Evolutionary conservation across 1,140 invertebrate genomes (phyloP), one percentile per base, ranked within the genome.

Genomic region (Conopomorpha cramerella): DNA sequence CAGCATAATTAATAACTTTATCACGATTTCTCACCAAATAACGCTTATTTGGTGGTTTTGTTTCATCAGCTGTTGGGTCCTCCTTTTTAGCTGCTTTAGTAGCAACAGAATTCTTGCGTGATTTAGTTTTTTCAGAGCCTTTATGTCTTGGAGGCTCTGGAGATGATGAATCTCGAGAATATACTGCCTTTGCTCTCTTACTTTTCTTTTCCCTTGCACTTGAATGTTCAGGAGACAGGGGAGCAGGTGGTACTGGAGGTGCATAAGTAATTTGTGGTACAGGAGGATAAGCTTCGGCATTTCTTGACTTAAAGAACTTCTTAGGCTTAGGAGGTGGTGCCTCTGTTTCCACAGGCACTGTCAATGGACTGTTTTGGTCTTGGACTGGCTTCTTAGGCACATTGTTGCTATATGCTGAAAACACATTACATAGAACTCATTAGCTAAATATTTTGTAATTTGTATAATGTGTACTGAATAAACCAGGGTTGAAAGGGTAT

Each of bases 221-320:
- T 38, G 80, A 81, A 50, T 84, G 82, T 42, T 82, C 81, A 45
- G 81, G 80, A 16, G 79, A 73, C 11, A 82, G 74, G 45, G 84
- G 79, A 41, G 79, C 79, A 30, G 80, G 78, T 43, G 71, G 66
- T 19, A 74, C 63, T 15, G 63, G 72, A 43, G 59, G 70, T 32
- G 55, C 81, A 68, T 73, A 65, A 47, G 76, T 68, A 56, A 62
- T 71, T 50, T 67, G 70, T 43, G 80, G 80, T 31, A 81, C 83
- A 74, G 41, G 79, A 49, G 53, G 82, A 63, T 67, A 85, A 10
- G 81, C 63, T 30, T 84, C 85, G 1, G 81, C 74, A 67, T 89
- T 90, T 17, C 92, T 81, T 53, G 90, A 93, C 60, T 95, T 95
- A 61, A 94, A 93, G 73, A 94, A 94, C 57, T 95, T 95, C 51